Evolutionary conservation across 2,113 vertebrate species (phyloP).

Genomic region (Engraulis encrasicolus): DNA sequence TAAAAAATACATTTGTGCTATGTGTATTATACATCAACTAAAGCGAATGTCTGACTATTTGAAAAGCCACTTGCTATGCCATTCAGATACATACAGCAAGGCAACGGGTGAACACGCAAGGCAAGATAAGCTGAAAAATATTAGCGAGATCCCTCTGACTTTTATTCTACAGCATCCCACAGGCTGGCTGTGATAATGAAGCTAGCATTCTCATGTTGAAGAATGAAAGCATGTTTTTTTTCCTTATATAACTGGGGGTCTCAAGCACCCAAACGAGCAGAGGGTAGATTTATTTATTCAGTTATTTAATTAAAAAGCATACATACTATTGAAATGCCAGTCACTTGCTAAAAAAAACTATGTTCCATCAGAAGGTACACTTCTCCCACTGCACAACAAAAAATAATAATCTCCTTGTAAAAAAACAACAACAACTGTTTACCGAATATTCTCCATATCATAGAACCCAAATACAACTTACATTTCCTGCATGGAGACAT

Average conservation of each 20-base stretch:
- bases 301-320: constrained; percentile 24
- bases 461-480: constrained; percentile 46
- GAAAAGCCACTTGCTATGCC: constrained; percentile 32
- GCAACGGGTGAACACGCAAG: constrained; percentile 15
- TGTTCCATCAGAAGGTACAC: constrained; percentile 46
- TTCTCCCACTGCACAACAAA: constrained; percentile 69
- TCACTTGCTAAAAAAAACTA: constrained; percentile 47
- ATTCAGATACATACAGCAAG: constrained; percentile 46
- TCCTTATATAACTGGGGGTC: neutral
- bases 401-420: constrained; percentile 79
- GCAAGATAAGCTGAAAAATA: constrained; percentile 3
- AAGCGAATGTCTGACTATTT: constrained; percentile 31
- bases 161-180: constrained; percentile 19
- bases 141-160: neutral
- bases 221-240: neutral
- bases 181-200: neutral
- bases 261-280: neutral
- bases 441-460: constrained; percentile 48
- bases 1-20: constrained; percentile 31
- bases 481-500: constrained; percentile 20
- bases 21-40: constrained; percentile 40
- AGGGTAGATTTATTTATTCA: neutral
- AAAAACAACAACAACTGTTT: constrained; percentile 56
- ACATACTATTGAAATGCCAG: constrained; percentile 49
- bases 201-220: neutral